Evolutionary conservation across 1,140 invertebrate genomes (phyloP).

Genomic region (Zelostemma sp.): DNA sequence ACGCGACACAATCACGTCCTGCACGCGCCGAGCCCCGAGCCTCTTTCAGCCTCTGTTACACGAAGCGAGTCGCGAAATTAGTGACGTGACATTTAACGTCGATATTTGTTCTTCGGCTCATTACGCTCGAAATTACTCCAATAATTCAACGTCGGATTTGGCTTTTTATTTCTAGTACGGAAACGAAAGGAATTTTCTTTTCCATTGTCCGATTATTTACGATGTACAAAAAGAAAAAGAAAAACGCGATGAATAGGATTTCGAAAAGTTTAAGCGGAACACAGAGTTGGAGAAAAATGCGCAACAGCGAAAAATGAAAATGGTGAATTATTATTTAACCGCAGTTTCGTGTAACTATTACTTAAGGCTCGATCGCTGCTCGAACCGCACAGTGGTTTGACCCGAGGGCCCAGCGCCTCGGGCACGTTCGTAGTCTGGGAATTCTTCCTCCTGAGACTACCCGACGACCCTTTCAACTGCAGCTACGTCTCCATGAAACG

Average conservation of each 20-base stretch:
- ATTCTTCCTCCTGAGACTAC: conserved; percentile 63
- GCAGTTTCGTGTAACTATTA: conserved; percentile 59
- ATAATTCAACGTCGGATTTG: too few species aligned
- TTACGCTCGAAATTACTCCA: too few species aligned
- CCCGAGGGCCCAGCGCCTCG: conserved; percentile 62
- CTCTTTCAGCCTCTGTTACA: conserved; percentile 63
- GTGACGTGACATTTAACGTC: too few species aligned
- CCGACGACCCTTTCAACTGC: conserved; percentile 49
- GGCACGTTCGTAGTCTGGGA: conserved; percentile 65
- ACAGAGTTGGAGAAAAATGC: not conserved
- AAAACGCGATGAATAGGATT: not conserved
- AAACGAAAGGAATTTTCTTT: too few species aligned
- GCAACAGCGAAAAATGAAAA: conserved; percentile 3
- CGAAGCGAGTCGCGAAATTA: conserved; percentile 45
- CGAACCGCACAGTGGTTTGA: conserved; percentile 64
- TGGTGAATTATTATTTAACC: conserved; percentile 9
- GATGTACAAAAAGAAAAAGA: too few species aligned
- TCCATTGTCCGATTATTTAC: too few species aligned
- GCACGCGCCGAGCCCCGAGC: conserved; percentile 69
- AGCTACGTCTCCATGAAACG: conserved; percentile 43
- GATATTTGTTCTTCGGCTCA: too few species aligned
- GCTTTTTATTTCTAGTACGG: too few species aligned
- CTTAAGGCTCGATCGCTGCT: conserved; percentile 51
- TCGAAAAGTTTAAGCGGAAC: conserved; percentile 4
- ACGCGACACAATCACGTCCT: conserved; percentile 68